phyloP scores from a whole-genome alignment of 2,888 invertebrate species.

The Drosophila eohydei region DNA sequence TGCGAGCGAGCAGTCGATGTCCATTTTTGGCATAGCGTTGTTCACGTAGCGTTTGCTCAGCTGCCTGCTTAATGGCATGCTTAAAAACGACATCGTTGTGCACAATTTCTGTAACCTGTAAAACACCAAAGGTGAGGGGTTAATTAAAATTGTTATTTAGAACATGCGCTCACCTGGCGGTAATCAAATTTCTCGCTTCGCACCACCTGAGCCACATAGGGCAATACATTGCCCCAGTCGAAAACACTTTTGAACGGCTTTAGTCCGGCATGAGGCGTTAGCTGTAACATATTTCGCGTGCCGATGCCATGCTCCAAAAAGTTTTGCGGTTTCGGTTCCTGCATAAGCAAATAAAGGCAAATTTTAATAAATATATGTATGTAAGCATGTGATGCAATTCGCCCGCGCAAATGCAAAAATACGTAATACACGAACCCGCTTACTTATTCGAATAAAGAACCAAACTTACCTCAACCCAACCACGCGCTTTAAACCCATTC shows the following conservation, averaged over 20 bases:
- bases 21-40: constrained; percentile 80
- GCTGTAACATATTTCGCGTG: constrained; percentile 86
- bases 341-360: constrained; percentile 26
- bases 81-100: constrained; percentile 90
- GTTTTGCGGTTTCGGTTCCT: constrained; percentile 81
- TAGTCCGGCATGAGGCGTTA: constrained; percentile 87
- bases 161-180: constrained; percentile 87
- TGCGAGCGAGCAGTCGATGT: constrained; percentile 61
- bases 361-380: constrained; percentile 5
- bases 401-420: constrained; percentile 31
- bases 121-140: neutral
- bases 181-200: constrained; percentile 89
- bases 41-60: constrained; percentile 86
- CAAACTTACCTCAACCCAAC: constrained; percentile 83
- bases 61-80: constrained; percentile 89
- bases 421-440: neutral
- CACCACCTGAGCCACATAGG: constrained; percentile 88
- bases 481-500: constrained; percentile 78
- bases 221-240: constrained; percentile 87
- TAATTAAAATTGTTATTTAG: neutral
- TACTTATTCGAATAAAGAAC: neutral
- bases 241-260: constrained; percentile 86
- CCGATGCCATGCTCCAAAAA: constrained; percentile 82
- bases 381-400: constrained; percentile 49
- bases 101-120: constrained; percentile 82